These are phyloP conservation scores for Macaria liturata DNA, from an alignment of 2,888 invertebrate genomes.

Conservation along the genomic window DNA sequence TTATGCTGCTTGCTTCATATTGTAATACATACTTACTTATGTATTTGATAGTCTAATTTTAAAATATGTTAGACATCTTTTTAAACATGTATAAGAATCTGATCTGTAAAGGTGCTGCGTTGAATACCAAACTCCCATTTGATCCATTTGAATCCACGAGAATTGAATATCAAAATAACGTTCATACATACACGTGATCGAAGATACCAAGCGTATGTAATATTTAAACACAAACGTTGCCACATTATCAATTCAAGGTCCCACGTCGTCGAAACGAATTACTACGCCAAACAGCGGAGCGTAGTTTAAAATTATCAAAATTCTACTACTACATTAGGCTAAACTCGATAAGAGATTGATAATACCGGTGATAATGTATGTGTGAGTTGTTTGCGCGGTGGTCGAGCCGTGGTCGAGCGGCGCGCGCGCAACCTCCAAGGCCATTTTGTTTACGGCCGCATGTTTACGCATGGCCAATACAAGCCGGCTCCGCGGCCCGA, in stretches of 20 bases:
- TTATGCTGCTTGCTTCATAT: no score
- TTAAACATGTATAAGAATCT: not conserved
- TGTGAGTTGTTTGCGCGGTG: conserved; percentile 58
- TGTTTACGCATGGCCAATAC: conserved; percentile 61
- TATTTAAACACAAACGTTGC: conserved; percentile 13
- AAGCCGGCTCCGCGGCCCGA: conserved; percentile 47
- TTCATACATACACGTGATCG: conserved; percentile 3
- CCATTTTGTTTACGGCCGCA: conserved; percentile 76
- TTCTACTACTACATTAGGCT: conserved; percentile 42
- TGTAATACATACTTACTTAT: not conserved
- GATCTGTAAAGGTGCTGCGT: not conserved
- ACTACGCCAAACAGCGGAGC: conserved; percentile 27
- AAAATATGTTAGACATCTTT: no score
- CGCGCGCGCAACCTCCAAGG: conserved; percentile 71
- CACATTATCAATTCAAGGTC: conserved; percentile 45
- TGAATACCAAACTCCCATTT: conserved; percentile 5
- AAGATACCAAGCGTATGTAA: not conserved
- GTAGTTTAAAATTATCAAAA: conserved; percentile 41
- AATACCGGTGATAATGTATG: conserved; percentile 55
- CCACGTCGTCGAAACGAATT: conserved; percentile 27
- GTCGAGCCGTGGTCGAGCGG: conserved; percentile 48
- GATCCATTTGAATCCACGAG: conserved; percentile 10
- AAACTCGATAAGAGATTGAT: conserved; percentile 62
- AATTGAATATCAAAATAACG: conserved; percentile 13
- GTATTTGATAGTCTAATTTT: not conserved